Conservation (phyloP, 1,140 invertebrate species). For the Drosophila paulistorum region DNA sequence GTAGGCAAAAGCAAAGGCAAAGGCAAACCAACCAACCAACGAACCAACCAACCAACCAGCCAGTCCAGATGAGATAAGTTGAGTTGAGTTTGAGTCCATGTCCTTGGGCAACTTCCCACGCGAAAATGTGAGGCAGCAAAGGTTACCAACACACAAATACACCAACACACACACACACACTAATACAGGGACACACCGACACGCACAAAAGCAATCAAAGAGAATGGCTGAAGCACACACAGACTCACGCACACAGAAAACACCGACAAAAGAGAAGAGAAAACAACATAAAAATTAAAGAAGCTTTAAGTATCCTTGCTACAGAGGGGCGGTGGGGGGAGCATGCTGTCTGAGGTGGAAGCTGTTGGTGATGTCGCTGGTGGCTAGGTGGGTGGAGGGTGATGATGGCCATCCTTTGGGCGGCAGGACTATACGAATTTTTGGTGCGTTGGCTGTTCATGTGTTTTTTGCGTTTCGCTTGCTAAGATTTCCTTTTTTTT, state of each 20-base stretch:
- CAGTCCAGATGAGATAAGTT: constrained; percentile 59
- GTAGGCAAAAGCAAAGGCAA: constrained; percentile 16
- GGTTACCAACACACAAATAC: constrained; percentile 62
- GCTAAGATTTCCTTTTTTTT: constrained; percentile 50
- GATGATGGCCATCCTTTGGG: not conserved
- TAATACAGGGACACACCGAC: constrained; percentile 22
- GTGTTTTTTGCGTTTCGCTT: constrained; percentile 24
- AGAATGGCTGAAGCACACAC: constrained; percentile 25
- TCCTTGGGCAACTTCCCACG: constrained; percentile 82
- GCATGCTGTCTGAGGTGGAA: not conserved
- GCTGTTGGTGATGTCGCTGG: not conserved
- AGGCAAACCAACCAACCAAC: constrained; percentile 40
- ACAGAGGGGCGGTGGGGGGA: constrained; percentile 16
- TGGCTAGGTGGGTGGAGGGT: not conserved
- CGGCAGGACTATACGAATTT: constrained; percentile 36
- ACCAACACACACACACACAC: constrained; percentile 14
- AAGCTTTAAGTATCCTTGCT: constrained; percentile 76
- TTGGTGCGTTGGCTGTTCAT: constrained; percentile 45
- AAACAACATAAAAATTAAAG: constrained; percentile 81
- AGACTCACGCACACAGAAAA: constrained; percentile 37
- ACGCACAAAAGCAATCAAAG: constrained; percentile 22
- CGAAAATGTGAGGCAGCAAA: constrained; percentile 73
- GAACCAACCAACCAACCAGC: constrained; percentile 30
- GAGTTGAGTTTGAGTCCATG: constrained; percentile 69
- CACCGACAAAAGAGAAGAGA: constrained; percentile 71